Conservation (phyloP, 2,888 invertebrate genomes). For the Phania funesta region DNA sequence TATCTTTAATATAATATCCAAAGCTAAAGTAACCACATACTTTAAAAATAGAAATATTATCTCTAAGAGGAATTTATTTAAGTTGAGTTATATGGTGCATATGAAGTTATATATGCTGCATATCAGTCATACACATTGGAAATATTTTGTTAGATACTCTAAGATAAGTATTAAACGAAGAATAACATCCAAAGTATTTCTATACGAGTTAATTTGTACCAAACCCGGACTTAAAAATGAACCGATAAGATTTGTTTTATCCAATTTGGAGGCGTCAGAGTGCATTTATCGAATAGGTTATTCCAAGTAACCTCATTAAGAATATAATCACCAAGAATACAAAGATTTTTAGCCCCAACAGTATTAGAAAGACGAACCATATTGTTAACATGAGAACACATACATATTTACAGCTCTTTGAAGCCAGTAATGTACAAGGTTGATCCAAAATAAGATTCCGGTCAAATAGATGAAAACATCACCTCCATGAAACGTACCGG, state of each 20-base stretch:
- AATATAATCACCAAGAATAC: neutral
- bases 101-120: neutral
- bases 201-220: neutral
- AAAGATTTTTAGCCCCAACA: neutral
- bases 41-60: neutral
- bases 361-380: neutral
- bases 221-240: neutral
- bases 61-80: neutral
- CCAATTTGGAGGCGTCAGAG: neutral
- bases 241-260: neutral
- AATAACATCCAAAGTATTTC: neutral
- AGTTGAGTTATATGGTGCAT: no score
- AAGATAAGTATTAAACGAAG: neutral
- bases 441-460: neutral
- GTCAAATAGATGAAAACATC: neutral
- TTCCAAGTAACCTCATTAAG: neutral
- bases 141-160: neutral
- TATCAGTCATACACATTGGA: neutral
- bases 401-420: neutral
- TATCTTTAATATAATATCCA: neutral
- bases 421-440: neutral
- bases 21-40: neutral
- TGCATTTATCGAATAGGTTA: neutral
- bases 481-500: neutral
- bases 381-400: conserved; percentile 1